phyloP scores from a whole-genome alignment of 2,113 vertebrate genomes.

The Caracal caracal region DNA sequence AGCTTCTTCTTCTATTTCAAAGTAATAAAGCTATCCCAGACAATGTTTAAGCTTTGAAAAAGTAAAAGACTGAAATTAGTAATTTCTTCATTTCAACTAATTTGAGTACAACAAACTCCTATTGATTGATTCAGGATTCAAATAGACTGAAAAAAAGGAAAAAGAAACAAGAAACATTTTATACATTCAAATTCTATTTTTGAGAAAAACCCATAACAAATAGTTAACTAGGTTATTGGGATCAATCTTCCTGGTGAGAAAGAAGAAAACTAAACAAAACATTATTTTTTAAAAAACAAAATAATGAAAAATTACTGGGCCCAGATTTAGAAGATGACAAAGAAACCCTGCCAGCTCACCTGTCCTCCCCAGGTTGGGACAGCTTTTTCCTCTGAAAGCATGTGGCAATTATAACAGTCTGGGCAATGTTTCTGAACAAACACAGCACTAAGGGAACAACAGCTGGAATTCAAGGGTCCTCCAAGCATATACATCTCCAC shows the following conservation, averaged over 20 bases:
- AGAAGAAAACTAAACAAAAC: constrained; percentile 13
- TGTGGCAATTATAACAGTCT: neutral
- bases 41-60: constrained; percentile 35
- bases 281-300: constrained; percentile 7
- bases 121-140: neutral
- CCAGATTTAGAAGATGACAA: neutral
- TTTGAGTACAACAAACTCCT: neutral
- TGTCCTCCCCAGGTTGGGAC: neutral
- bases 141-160: neutral
- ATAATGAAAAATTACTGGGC: neutral
- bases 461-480: neutral
- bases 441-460: neutral
- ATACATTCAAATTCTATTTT: neutral
- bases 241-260: neutral
- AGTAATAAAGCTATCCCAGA: neutral
- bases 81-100: neutral
- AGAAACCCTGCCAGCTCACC: neutral
- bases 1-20: neutral
- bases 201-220: neutral
- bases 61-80: constrained; percentile 14
- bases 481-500: neutral
- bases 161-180: neutral
- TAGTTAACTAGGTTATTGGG: neutral
- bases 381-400: neutral
- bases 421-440: neutral